These are phyloP conservation scores for Mionectes macconnelli DNA, from an alignment of 2,113 vertebrate genomes.

Conservation along the genomic window DNA sequence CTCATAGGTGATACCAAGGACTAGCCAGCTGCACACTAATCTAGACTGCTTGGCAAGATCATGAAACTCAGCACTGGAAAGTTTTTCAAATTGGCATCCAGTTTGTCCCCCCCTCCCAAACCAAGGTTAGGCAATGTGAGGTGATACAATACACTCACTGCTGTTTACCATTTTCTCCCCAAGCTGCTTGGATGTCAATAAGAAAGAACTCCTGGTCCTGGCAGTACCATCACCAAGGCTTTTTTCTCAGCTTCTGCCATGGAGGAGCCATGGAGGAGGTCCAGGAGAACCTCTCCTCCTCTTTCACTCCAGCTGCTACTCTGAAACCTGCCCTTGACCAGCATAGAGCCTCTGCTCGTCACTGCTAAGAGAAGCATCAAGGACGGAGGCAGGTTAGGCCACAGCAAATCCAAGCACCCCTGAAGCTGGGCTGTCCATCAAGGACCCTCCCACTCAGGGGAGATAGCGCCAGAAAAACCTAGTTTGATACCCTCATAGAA, in stretches of 20 bases:
- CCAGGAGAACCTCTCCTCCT: not conserved
- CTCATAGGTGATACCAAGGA: not conserved
- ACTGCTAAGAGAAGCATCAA: not conserved
- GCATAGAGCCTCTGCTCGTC: not conserved
- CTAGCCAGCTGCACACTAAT: not conserved
- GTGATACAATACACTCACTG: not conserved
- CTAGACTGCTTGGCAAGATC: not conserved
- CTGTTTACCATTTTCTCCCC: not conserved
- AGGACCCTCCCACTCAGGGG: not conserved
- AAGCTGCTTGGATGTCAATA: not conserved
- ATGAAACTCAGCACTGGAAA: not conserved
- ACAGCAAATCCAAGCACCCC: fast-evolving
- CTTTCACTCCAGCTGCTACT: not conserved
- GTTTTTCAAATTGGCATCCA: not conserved
- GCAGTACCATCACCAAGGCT: not conserved
- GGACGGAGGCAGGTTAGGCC: not conserved
- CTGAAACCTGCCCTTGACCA: not conserved
- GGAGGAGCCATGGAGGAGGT: not conserved
- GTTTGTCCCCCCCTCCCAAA: not conserved
- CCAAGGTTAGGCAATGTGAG: not conserved
- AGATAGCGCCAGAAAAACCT: not conserved
- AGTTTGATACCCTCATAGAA: not conserved
- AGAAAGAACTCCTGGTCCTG: not conserved
- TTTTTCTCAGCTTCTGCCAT: not conserved
- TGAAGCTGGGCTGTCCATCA: not conserved